Evolutionary conservation across 1,140 invertebrate species (phyloP).

Genomic region (Sycophila sp.): DNA sequence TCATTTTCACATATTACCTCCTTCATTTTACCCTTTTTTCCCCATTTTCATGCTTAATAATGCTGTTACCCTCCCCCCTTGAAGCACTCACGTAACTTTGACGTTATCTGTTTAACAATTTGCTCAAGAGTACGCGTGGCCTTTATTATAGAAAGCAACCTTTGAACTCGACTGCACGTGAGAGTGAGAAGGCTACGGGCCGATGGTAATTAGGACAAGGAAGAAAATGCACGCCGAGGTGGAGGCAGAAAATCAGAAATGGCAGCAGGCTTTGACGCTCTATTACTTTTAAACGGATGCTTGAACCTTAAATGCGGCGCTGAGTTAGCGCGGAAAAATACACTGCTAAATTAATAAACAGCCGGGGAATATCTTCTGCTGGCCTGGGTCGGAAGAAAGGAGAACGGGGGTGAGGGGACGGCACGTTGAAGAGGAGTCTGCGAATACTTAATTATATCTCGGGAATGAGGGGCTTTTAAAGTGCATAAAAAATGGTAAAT

Average conservation of each 20-base stretch:
- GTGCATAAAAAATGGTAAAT: background rate
- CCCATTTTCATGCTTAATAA: too few species aligned
- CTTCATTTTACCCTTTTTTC: too few species aligned
- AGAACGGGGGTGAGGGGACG: background rate
- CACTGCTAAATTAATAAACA: constrained; percentile 11
- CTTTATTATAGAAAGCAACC: too few species aligned
- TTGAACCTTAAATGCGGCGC: background rate
- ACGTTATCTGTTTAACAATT: too few species aligned
- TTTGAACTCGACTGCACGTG: background rate
- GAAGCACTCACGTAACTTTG: too few species aligned
- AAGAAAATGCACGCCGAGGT: background rate
- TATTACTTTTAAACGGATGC: constrained; percentile 9
- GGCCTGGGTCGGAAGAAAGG: background rate
- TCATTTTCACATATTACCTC: too few species aligned
- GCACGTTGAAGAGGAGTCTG: background rate
- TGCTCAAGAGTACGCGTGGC: too few species aligned
- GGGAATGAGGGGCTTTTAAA: background rate
- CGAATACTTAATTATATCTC: constrained; percentile 14
- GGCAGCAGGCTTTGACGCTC: background rate
- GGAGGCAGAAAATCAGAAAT: constrained; percentile 5
- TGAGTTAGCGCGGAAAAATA: background rate
- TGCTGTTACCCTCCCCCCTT: too few species aligned
- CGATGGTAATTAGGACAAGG: constrained; percentile 3
- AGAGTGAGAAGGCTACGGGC: too few species aligned
- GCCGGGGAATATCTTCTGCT: background rate